Percentiles rank a stretch among this genome's conserved stretches.
These are phyloP conservation scores for Pygoscelis adeliae DNA, from an alignment of 2,113 vertebrate genomes.

Conservation along the genomic window DNA sequence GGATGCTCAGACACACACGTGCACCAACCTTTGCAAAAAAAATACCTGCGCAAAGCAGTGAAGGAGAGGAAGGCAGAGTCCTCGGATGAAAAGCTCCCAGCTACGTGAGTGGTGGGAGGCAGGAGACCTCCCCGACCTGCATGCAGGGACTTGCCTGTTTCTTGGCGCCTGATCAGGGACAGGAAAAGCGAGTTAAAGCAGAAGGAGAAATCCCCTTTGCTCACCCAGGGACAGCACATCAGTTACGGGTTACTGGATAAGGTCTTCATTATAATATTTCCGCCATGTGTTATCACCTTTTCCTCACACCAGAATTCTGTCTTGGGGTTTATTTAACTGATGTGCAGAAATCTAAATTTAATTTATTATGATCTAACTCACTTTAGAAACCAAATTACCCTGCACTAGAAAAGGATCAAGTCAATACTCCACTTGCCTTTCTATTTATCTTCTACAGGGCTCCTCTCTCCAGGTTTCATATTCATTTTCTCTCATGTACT, in stretches of 20 bases:
- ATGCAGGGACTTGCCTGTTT: neutral
- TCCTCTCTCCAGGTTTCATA: conserved; percentile 65
- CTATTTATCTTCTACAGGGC: conserved; percentile 76
- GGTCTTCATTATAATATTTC: conserved; percentile 76
- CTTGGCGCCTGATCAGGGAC: neutral
- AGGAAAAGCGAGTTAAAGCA: neutral
- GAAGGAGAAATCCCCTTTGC: neutral
- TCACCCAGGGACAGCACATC: conserved; percentile 45
- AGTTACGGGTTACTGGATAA: conserved; percentile 73
- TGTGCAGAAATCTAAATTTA: conserved; percentile 82
- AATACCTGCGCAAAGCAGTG: neutral
- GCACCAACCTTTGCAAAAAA: neutral
- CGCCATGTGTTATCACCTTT: conserved; percentile 68
- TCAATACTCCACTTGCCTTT: conserved; percentile 79
- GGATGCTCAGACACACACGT: neutral
- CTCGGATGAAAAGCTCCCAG: neutral
- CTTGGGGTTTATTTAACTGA: conserved; percentile 80
- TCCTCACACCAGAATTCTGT: conserved; percentile 70
- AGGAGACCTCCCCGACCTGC: neutral
- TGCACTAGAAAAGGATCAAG: conserved; percentile 78
- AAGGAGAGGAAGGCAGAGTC: neutral
- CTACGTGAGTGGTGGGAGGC: neutral
- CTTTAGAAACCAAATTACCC: conserved; percentile 80
- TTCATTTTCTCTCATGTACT: conserved; percentile 72
- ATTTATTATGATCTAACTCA: conserved; percentile 84